These are phyloP conservation scores for Scrobipalpa costella DNA, from an alignment of 2,888 invertebrate genomes.

Conservation along the genomic window DNA sequence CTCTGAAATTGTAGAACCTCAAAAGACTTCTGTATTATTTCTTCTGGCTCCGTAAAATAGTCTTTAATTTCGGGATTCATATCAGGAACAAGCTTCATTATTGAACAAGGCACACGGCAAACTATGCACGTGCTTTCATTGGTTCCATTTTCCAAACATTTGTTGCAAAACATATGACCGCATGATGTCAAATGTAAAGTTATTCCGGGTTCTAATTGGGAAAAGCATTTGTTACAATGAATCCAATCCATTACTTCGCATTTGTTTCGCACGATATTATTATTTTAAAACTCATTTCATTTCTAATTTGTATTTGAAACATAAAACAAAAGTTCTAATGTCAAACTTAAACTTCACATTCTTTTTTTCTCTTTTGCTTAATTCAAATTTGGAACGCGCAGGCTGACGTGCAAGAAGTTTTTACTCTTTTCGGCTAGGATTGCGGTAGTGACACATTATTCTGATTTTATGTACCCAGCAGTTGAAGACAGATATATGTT, in stretches of 20 bases:
- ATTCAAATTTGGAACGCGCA: too few species aligned
- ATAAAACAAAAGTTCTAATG: too few species aligned
- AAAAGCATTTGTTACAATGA: conserved; percentile 77
- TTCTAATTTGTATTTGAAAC: too few species aligned
- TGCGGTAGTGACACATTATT: too few species aligned
- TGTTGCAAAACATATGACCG: conserved; percentile 78
- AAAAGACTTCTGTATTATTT: conserved; percentile 71
- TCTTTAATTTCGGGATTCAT: conserved; percentile 78
- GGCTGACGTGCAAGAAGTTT: too few species aligned
- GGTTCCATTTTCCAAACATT: conserved; percentile 66
- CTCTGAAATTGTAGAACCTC: conserved; percentile 76
- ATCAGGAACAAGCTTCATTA: conserved; percentile 74
- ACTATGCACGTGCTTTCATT: conserved; percentile 71
- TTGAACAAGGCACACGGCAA: conserved; percentile 70
- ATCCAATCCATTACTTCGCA: conserved; percentile 72
- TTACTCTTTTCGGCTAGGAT: too few species aligned
- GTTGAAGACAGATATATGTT: too few species aligned
- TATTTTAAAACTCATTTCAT: neutral
- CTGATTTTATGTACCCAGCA: too few species aligned
- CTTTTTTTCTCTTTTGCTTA: too few species aligned
- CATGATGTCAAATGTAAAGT: conserved; percentile 75
- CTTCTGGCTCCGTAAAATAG: conserved; percentile 77
- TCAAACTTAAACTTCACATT: too few species aligned
- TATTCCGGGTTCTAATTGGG: conserved; percentile 69
- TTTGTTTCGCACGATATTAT: conserved; percentile 48